Evolutionary conservation across 1,140 invertebrate genomes (phyloP).

Genomic region (Anthonomus grandis): DNA sequence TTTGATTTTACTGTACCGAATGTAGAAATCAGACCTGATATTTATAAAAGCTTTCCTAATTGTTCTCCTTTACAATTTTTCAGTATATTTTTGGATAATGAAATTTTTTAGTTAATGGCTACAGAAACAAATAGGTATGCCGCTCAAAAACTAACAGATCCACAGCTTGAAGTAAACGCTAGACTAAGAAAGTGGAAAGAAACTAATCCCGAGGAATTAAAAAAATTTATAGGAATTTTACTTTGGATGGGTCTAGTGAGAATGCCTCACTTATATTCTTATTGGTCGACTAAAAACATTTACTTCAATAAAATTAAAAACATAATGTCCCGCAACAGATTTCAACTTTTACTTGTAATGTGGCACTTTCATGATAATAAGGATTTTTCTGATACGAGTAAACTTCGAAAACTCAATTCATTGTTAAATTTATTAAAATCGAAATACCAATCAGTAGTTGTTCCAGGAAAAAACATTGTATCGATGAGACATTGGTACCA

Average conservation of each 20-base stretch:
- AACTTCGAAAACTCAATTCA: constrained; percentile 6
- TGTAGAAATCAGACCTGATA: neutral
- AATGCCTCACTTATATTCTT: neutral
- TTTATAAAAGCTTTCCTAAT: neutral
- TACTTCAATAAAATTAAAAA: constrained; percentile 3
- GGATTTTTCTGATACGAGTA: neutral
- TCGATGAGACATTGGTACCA: constrained; percentile 19
- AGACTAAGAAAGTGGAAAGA: neutral
- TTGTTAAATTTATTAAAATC: neutral
- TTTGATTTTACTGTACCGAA: neutral
- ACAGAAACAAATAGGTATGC: constrained; percentile 1
- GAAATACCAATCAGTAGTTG: constrained; percentile 2
- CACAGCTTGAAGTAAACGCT: neutral
- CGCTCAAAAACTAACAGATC: neutral
- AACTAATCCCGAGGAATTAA: neutral
- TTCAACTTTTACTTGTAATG: neutral
- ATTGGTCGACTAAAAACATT: constrained; percentile 3
- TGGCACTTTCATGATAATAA: constrained; percentile 19
- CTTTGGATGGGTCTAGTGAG: constrained; percentile 13
- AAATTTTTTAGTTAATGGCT: neutral
- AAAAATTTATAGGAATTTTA: neutral
- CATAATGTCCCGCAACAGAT: constrained; percentile 8
- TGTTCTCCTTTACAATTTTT: neutral
- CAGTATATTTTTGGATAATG: neutral
- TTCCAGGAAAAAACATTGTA: constrained; percentile 10